These are phyloP conservation scores for Aldrovandia affinis DNA, from an alignment of 2,797 vertebrate genomes.

Conservation along the genomic window DNA sequence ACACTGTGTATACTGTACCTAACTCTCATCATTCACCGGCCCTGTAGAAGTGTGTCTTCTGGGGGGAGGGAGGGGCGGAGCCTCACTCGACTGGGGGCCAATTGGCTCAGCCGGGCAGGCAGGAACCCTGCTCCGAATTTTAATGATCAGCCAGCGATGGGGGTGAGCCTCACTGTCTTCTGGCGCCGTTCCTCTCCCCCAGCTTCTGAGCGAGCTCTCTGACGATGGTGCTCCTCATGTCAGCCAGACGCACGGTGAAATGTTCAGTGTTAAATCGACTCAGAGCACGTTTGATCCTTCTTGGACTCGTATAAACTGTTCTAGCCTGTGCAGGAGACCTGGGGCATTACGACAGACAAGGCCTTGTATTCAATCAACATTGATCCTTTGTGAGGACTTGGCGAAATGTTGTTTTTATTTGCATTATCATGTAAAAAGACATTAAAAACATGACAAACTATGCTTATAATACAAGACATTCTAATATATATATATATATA, in stretches of 20 bases:
- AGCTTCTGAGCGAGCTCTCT: not conserved
- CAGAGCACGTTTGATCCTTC: not conserved
- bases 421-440: too few species aligned
- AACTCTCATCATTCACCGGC: not conserved
- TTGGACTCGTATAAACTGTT: not conserved
- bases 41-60: not conserved
- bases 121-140: conserved; percentile 23
- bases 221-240: not conserved
- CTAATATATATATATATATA: too few species aligned
- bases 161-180: conserved; percentile 21
- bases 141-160: conserved; percentile 32
- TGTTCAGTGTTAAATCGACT: not conserved
- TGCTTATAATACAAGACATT: too few species aligned
- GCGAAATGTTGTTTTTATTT: too few species aligned
- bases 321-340: too few species aligned
- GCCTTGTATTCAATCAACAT: too few species aligned
- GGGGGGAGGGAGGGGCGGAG: not conserved
- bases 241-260: not conserved
- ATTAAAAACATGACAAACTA: too few species aligned
- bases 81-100: not conserved
- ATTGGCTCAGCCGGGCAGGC: not conserved
- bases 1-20: not conserved
- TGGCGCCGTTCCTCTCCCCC: not conserved
- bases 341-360: too few species aligned
- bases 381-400: too few species aligned